Evolutionary conservation across 2,888 invertebrate genomes (phyloP), one percentile per base, ranked within the genome.

Genomic region (Lycaena phlaeas): DNA sequence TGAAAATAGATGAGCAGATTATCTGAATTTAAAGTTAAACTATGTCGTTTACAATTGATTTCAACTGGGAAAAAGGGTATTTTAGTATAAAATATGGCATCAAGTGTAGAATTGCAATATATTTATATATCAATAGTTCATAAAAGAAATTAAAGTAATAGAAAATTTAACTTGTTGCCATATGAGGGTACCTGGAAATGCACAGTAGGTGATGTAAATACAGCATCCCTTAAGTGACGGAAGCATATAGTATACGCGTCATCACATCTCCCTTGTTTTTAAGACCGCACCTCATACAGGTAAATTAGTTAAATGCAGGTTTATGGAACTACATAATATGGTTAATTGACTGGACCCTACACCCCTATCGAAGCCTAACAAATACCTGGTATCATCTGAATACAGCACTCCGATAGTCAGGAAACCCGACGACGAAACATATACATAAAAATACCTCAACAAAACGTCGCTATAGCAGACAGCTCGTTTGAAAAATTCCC

Each of bases 161-260:
- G n/a, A n/a, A n/a, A n/a, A n/a, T n/a, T n/a, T n/a, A n/a, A 67
- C 72, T 66, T 71, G 68, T 64, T 74, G 68, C 65, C 72, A 71
- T 57, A 57, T 65, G 64, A 61, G 72, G 76, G 75, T 82, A 82
- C 82, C 82, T 82, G 82, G 56, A 75, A 81, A 71, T 59, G 72
- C 67, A 78, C 64, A 67, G 76, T 66, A 69, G 79, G 67, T 73
- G 78, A 64, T 66, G 74, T 70, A 69, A 68, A 61, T 61, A 70
- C 76, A 62, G 73, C 75, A 59, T 51, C 51, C 48, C 9, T 40
- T 45, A 44, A 44, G 51, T 48, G 50, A 47, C 44, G 36, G 60
- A 58, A 59, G 64, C 64, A 62, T 61, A 69, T 54, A 51, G 50
- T 45, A 53, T 54, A 49, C 57, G 60, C 66, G 64, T 59, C 63